Base-by-base conservation (phyloP, 64 coral and sea anemone species). In the Cladopsammia gracilis region DNA sequence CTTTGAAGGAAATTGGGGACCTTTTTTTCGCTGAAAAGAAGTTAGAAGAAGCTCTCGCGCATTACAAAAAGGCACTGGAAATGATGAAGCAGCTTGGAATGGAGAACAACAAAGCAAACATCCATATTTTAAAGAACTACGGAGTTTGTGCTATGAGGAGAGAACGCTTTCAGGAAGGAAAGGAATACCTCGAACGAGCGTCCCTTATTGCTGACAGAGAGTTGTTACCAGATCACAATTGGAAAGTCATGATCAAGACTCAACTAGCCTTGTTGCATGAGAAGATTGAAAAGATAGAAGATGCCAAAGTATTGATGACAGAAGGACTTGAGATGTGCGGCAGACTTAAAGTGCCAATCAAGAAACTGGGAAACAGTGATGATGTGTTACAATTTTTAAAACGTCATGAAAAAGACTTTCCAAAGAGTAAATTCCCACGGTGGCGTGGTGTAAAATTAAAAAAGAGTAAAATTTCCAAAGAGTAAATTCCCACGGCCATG, bases 1-100 rank as follows among this genome's bases (percentile, higher is more conserved):
- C 34, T 14, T 48, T 70, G 3, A 90, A 90, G 49, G 76, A 70
- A 23, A 57, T 80, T 43, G 88, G 62, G 45, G 88, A 90, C 60
- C 16, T 68, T 14, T 5, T 34, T 25, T 90, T 90, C 74, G 56
- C 52, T 69, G 18, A 3, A 57, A 20, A 10, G 13, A 58, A 70
- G 1, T 46, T 70, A 4, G 58, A 81, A 3, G 25, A 10, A 70
- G 62, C 60, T 0, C 49, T 71, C 6, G 1, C 14, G 13, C 13
- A 81, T 56, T 90, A 90, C 50, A 54, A 58, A 10, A 45, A 20
- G 6, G 88, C 88, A 3, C 10, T 80, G 9, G 20, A 80, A 53
- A 79, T 90, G 88, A 9, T 90, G 25, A 15, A 67, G 8, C 6
- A 70, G 0, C 23, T 90, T 3, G 78, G 78, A 20, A 57, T 48